Conservation (phyloP, 2,888 invertebrate genomes). For the Callyntrura guangdongensis region DNA sequence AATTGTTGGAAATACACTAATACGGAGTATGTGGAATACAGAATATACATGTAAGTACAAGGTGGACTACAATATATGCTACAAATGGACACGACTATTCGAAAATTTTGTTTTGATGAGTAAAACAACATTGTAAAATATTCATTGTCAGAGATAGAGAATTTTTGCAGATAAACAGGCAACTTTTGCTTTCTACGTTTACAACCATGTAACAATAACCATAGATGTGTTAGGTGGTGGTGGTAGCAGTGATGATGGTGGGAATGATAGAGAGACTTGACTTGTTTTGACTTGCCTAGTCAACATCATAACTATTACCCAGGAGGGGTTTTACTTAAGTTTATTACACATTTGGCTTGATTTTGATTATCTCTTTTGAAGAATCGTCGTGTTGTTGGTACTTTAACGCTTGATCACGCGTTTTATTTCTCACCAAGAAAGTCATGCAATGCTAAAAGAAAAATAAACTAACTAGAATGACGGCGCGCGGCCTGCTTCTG, state of each 20-base stretch:
- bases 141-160: background rate
- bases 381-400: slow-evolving; percentile 17
- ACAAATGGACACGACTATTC: background rate
- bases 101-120: slow-evolving; percentile 6
- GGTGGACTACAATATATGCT: slow-evolving; percentile 33
- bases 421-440: slow-evolving; percentile 23
- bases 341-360: background rate
- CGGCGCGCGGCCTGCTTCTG: slow-evolving; percentile 39
- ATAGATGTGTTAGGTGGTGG: background rate
- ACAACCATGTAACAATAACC: background rate
- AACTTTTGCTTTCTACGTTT: slow-evolving; percentile 49
- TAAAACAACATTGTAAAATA: background rate
- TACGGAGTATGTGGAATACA: slow-evolving; percentile 14
- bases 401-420: slow-evolving; percentile 57
- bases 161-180: background rate
- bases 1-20: background rate
- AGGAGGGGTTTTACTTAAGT: slow-evolving; percentile 51
- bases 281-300: slow-evolving; percentile 8
- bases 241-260: background rate
- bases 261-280: background rate
- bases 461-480: slow-evolving; percentile 1
- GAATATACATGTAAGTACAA: slow-evolving; percentile 6
- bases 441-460: slow-evolving; percentile 3
- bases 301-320: slow-evolving; percentile 50
- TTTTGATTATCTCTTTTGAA: slow-evolving; percentile 7